Percentiles rank a stretch among this genome's conserved stretches.
Evolutionary conservation across 1,140 invertebrate genomes (phyloP).

Genomic region (Zaprionus taronus): DNA sequence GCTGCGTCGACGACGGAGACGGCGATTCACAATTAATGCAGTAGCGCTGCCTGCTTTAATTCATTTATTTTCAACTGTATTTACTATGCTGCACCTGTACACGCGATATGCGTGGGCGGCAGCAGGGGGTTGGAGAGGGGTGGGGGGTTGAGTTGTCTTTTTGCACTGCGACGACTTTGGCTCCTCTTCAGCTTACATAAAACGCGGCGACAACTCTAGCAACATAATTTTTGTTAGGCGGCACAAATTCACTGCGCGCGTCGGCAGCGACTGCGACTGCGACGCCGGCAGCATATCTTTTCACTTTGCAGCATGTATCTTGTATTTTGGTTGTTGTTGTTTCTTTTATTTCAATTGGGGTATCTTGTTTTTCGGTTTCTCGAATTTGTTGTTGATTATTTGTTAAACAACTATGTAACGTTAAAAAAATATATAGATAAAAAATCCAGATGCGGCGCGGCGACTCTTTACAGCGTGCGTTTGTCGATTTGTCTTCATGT

Average conservation of each 20-base stretch:
- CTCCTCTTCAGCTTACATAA: conserved; percentile 32
- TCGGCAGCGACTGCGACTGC: conserved; percentile 46
- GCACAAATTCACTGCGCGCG: conserved; percentile 52
- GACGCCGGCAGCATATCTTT: conserved; percentile 55
- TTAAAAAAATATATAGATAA: conserved; percentile 25
- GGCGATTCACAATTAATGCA: conserved; percentile 42
- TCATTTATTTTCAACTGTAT: conserved; percentile 35
- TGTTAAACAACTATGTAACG: conserved; percentile 12
- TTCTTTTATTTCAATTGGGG: conserved; percentile 13
- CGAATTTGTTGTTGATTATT: conserved; percentile 8
- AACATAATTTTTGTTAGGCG: conserved; percentile 55
- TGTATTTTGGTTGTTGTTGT: conserved; percentile 25
- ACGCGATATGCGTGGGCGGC: conserved; percentile 41
- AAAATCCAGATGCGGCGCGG: conserved; percentile 37
- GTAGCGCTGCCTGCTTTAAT: conserved; percentile 35
- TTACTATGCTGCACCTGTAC: conserved; percentile 54
- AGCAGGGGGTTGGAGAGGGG: neutral
- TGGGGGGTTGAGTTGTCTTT: neutral
- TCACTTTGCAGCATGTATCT: conserved; percentile 54
- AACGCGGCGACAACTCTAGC: conserved; percentile 51
- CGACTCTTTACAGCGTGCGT: conserved; percentile 15
- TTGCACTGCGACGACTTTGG: conserved; percentile 23
- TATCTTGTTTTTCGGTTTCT: neutral
- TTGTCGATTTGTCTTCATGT: conserved; percentile 23
- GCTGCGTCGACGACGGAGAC: conserved; percentile 28